Evolutionary conservation across 2,888 invertebrate genomes (phyloP).

Genomic region (Thysanoteuthis rhombus): DNA sequence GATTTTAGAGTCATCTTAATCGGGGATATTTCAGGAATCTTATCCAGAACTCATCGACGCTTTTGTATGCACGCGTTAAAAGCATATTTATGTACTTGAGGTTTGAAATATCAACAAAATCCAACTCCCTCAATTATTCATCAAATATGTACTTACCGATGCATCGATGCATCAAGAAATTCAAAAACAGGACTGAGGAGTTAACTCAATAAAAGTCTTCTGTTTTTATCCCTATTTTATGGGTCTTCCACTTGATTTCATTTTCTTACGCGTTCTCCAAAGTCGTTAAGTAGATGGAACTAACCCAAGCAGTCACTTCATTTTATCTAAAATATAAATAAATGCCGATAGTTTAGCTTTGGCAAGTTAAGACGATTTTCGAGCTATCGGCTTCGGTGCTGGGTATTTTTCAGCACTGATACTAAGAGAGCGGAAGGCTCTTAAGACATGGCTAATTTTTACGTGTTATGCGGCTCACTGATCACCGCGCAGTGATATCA

Average conservation of each 20-base stretch:
- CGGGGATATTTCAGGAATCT: too few relatives aligned
- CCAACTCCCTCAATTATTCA: too few relatives aligned
- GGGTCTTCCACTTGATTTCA: not conserved
- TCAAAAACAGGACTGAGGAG: too few relatives aligned
- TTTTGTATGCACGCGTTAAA: too few relatives aligned
- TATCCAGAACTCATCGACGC: too few relatives aligned
- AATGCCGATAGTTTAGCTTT: not conserved
- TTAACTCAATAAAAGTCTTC: not conserved
- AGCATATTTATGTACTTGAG: too few relatives aligned
- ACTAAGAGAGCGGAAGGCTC: not conserved
- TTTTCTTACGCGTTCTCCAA: not conserved
- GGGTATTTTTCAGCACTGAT: not conserved
- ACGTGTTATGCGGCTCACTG: not conserved
- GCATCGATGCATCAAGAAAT: too few relatives aligned
- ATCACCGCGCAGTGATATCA: not conserved
- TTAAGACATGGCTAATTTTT: not conserved
- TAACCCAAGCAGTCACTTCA: not conserved
- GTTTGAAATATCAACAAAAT: too few relatives aligned
- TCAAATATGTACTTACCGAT: too few relatives aligned
- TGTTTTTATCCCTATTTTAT: not conserved
- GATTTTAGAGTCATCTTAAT: too few relatives aligned
- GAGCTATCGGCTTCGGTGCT: not conserved
- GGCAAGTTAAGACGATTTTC: not conserved
- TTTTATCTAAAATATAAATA: not conserved
- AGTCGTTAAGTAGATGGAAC: not conserved